Base-by-base conservation (phyloP, 2,797 vertebrate genomes). In the Protonibea diacanthus region DNA sequence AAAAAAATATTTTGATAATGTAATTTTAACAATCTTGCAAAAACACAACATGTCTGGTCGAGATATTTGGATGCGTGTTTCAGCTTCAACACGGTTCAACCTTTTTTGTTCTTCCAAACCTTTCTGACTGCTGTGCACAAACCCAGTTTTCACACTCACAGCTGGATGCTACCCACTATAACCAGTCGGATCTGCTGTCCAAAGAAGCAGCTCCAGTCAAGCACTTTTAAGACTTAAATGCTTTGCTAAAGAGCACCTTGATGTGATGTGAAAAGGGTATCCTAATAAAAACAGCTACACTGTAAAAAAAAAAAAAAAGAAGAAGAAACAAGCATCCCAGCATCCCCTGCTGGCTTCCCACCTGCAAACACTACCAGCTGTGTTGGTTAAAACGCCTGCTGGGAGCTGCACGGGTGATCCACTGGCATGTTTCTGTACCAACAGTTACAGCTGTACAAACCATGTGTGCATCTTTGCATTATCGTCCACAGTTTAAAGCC, bases 341-440 rank as follows among this genome's bases (percentile, higher is more conserved):
- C 45, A 45, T 65, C 71, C 66, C 58, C 71, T n/a, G 62, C 72
- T 74, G 68, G 58, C 21, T 76, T 59, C 53, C 71, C 80, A 81
- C 77, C 81, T 81, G 79, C 67, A 55, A 29, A 59, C 71, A 55
- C 44, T 8, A 55, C 73, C 80, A 79, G 81, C 86, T 87, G 83
- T 71, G 74, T 53, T 57, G 55, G 33, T 38, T 52, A 47, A 57
- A 23, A 29, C 21, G 57, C 74, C 78, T 84, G 77, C 73, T 71
- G 79, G 76, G 74, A 85, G 68, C 83, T 58, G 78, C 61, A 71
- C 4, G 15, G 61, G 44, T 29, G 55, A 61, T 74, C 70, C 81
- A 71, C 76, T 74, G 77, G 70, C 33, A 29, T 68, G 48, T 45
- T 55, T 49, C 47, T 66, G 58, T 29, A 55, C 44, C 13, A 48